Evolutionary conservation across 2,888 invertebrate genomes (phyloP).

Genomic region (Bursaphelenchus okinawaensis): DNA sequence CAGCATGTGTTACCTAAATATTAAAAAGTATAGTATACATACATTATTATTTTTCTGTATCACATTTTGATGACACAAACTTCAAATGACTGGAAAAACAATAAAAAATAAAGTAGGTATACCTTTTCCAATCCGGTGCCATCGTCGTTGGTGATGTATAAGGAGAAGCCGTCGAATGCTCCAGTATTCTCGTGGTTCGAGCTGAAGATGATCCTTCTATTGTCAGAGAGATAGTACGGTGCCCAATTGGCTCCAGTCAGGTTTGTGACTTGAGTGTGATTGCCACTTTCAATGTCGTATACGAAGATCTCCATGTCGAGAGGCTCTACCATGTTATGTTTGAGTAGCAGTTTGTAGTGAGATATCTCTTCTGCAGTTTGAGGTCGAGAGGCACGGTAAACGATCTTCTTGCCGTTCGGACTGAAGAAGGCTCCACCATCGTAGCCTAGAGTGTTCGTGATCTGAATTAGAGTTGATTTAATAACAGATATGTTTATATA

Average conservation of each 20-base stretch:
- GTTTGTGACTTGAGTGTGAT: slow-evolving; percentile 42
- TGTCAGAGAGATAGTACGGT: slow-evolving; percentile 49
- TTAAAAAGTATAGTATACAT: not conserved
- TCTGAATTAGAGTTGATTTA: slow-evolving; percentile 20
- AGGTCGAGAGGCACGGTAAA: slow-evolving; percentile 50
- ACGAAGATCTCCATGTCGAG: slow-evolving; percentile 52
- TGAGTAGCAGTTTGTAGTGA: slow-evolving; percentile 36
- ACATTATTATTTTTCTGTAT: not conserved
- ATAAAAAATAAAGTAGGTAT: slow-evolving; percentile 1
- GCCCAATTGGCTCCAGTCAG: slow-evolving; percentile 53
- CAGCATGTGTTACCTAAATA: slow-evolving; percentile 37
- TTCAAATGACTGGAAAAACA: not conserved
- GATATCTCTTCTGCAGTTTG: slow-evolving; percentile 37
- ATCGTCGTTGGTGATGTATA: slow-evolving; percentile 44
- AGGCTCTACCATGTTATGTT: slow-evolving; percentile 39
- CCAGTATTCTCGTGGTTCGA: slow-evolving; percentile 26
- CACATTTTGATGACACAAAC: slow-evolving; percentile 2
- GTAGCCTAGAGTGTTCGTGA: slow-evolving; percentile 45
- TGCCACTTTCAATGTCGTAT: slow-evolving; percentile 39
- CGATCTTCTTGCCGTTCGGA: slow-evolving; percentile 46
- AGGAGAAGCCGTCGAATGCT: slow-evolving; percentile 46
- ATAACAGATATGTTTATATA: too few relatives aligned
- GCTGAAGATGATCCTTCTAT: slow-evolving; percentile 37
- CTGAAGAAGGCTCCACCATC: slow-evolving; percentile 55
- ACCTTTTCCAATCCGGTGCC: slow-evolving; percentile 42